These are phyloP conservation scores for Equus quagga DNA, from an alignment of 2,113 vertebrate species.

Conservation along the genomic window DNA sequence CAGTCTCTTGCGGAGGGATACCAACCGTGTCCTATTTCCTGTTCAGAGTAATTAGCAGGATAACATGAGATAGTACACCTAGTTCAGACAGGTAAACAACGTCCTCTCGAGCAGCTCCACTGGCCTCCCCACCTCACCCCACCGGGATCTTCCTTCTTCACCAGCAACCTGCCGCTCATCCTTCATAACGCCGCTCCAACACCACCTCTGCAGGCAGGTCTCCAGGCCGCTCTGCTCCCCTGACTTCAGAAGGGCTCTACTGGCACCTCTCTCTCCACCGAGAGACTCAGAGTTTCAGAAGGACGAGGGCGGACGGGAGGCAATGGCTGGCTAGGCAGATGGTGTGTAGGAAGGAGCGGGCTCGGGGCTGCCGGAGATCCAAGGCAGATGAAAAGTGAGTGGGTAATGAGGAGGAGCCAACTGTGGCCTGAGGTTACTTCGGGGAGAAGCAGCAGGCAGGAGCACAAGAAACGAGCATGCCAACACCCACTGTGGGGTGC, in stretches of 20 bases:
- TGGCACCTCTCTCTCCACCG: neutral
- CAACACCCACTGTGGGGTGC: neutral
- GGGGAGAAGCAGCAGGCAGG: neutral
- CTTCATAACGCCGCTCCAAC: neutral
- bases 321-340: neutral
- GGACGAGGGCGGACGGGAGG: rapidly evolving
- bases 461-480: neutral
- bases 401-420: neutral
- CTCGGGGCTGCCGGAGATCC: neutral
- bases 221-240: neutral
- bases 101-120: too few relatives aligned
- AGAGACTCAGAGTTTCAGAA: neutral
- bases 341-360: neutral
- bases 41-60: neutral
- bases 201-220: neutral
- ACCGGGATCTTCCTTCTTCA: neutral
- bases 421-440: neutral
- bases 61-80: neutral
- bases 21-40: neutral
- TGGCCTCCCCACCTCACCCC: neutral
- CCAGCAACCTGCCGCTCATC: neutral
- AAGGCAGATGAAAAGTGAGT: neutral
- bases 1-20: neutral
- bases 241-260: neutral
- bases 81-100: neutral